Percentiles rank a stretch among this genome's conserved stretches.
phyloP scores from a whole-genome alignment of 2,113 vertebrate genomes.

The Echinops telfairi region DNA sequence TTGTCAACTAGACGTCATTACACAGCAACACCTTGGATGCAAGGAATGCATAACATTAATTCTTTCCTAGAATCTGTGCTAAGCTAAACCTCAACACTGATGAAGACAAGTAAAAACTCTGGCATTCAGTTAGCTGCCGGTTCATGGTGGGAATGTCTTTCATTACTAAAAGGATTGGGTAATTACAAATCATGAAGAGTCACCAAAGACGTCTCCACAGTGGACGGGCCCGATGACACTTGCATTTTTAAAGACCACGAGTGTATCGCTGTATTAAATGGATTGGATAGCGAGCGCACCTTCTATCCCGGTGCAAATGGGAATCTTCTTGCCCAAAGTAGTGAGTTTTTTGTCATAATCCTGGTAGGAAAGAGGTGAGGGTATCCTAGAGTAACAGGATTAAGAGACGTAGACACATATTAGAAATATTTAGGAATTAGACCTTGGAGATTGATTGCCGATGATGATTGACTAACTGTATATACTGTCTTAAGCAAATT shows the following conservation, averaged over 20 bases:
- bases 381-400: neutral
- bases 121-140: neutral
- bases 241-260: slow-evolving; percentile 8
- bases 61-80: neutral
- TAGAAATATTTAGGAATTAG: neutral
- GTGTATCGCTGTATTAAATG: neutral
- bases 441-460: neutral
- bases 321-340: neutral
- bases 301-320: neutral
- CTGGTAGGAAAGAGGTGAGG: neutral
- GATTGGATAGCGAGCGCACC: neutral
- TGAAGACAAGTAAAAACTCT: neutral
- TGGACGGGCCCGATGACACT: neutral
- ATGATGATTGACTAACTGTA: neutral
- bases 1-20: neutral
- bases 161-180: neutral
- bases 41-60: neutral
- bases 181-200: neutral
- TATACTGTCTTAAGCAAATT: neutral
- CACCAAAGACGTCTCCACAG: neutral
- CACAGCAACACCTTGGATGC: neutral
- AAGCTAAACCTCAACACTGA: neutral
- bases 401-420: neutral
- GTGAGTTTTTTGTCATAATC: neutral
- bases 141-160: neutral